Base-by-base conservation (phyloP, 2,797 vertebrate genomes). In the Lagodon rhomboides region DNA sequence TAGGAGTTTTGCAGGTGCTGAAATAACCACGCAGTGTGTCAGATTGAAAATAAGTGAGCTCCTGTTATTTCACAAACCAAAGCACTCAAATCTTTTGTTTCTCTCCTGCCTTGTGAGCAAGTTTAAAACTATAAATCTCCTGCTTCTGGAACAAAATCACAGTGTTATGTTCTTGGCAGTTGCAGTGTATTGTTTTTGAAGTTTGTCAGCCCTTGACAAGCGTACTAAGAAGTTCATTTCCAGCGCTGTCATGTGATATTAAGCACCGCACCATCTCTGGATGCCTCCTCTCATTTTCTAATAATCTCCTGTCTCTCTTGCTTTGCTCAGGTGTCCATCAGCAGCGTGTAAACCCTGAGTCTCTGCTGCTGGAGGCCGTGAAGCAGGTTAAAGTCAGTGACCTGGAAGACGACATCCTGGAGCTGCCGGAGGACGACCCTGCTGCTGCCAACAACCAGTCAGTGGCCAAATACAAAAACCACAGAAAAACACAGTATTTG, bases 341-440 rank as follows among this genome's bases (percentile, higher is more conserved):
- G 53, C 91, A 94, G 77, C 95, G 96, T 20, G 94, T 95, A 6
- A 96, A 95, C 23, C 94, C 96, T 0, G 97, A 99, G 73, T 96
- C 97, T 55, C 91, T 99, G 73, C 95, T 99, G 85, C 94, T 99
- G 90, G 97, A 99, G 91, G 98, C 94, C 1, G 98, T 96, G 75
- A 99, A 98, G 91, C 98, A 99, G 91, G 98, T 98, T 77, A 99
- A 99, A 95, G 97, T 99, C 88, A 98, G 92, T 79, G 97, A 98
- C 89, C 86, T 99, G 89, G 97, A 98, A 67, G 98, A 99, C 1
- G 98, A 99, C 92, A 91, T 97, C 81, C 94, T 99, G 86, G 98
- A 99, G 27, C 94, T 98, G 66, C 96, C 96, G 0, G 98, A 99
- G 90, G 97, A 99, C 1, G 98, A 99, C 38, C 82, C 93, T 12